These are phyloP conservation scores for Lymantria monacha DNA, from an alignment of 2,888 invertebrate species.

Conservation along the genomic window DNA sequence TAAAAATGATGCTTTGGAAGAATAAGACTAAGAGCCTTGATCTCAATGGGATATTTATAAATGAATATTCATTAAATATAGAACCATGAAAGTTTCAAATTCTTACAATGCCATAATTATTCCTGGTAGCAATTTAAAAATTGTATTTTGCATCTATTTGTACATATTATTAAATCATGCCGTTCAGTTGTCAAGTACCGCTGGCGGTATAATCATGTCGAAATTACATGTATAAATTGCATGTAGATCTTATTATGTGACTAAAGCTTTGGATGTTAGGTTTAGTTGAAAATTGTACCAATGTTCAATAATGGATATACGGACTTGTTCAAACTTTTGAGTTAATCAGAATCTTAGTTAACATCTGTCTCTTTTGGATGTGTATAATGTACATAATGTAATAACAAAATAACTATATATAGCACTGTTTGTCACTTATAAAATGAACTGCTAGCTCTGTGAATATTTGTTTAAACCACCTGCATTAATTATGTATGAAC, in stretches of 20 bases:
- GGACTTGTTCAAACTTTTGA: constrained; percentile 18
- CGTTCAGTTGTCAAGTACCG: constrained; percentile 37
- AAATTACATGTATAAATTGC: constrained; percentile 26
- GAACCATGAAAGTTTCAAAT: constrained; percentile 44
- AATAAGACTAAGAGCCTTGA: constrained; percentile 63
- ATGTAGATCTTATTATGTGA: constrained; percentile 47
- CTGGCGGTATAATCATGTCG: constrained; percentile 55
- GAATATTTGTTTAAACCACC: constrained; percentile 64
- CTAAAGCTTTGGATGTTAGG: constrained; percentile 48
- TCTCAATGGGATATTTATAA: constrained; percentile 67
- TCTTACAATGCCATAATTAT: constrained; percentile 45
- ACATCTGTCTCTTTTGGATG: constrained; percentile 52
- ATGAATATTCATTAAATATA: constrained; percentile 46
- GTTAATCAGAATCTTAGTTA: constrained; percentile 45
- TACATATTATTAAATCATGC: constrained; percentile 24
- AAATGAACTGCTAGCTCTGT: constrained; percentile 63
- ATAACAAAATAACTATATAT: constrained; percentile 53
- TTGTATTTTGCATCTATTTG: constrained; percentile 27
- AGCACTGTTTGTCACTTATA: constrained; percentile 69
- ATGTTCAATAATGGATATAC: constrained; percentile 12
- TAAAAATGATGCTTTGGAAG: constrained; percentile 58
- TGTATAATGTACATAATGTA: constrained; percentile 62
- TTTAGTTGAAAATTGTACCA: constrained; percentile 16
- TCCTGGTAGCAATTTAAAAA: constrained; percentile 34
- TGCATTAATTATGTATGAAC: constrained; percentile 65